Evolutionary conservation across 2,797 vertebrate species (phyloP), one percentile per base, ranked within the genome.

Genomic region (Melanotaenia nigrans): DNA sequence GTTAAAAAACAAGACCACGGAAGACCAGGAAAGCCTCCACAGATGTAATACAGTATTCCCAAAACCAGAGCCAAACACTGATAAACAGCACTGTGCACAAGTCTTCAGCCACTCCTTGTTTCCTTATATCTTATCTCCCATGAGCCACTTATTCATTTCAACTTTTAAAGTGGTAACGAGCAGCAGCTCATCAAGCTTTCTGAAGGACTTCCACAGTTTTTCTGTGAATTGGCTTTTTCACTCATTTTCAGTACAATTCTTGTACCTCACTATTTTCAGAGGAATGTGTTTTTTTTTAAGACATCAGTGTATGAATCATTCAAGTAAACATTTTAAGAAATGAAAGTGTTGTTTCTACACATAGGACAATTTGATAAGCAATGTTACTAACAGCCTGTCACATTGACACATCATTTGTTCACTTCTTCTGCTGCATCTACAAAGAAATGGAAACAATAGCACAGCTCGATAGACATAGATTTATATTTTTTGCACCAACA

Each of bases 1-100:
- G 49, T 71, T 71, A 18, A 68, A 14, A 81, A 78, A 72, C 24
- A 77, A 60, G 70, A 70, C 81, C 71, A 61, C 18, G 45, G 35
- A 65, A 63, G 64, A 65, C 30, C 10, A 20, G 24, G 35, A 78
- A 38, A 12, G 12, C 24, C 18, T 70, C 58, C 70, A 58, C 67
- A 61, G n/a, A 73, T 49, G n/a, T 49, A 49, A 6, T 33, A 42
- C 25, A 66, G 35, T 63, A 11, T 71, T 66, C 77, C 58, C 58
- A 53, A 78, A 74, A 75, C 54, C 58, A 65, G 55, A 77, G 20
- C 36, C 30, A 58, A 62, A 8, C 28, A 35, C 7, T 58, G 56
- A 62, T 12, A 5, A 2, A 54, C 24, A 25, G 51, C 28, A 28
- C 16, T 45, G 1, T 18, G 42, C 42, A 5, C 4, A 20, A 45